Evolutionary conservation across 2,113 vertebrate species (phyloP), one percentile per base, ranked within the genome.

Genomic region (Epinephelus moara): DNA sequence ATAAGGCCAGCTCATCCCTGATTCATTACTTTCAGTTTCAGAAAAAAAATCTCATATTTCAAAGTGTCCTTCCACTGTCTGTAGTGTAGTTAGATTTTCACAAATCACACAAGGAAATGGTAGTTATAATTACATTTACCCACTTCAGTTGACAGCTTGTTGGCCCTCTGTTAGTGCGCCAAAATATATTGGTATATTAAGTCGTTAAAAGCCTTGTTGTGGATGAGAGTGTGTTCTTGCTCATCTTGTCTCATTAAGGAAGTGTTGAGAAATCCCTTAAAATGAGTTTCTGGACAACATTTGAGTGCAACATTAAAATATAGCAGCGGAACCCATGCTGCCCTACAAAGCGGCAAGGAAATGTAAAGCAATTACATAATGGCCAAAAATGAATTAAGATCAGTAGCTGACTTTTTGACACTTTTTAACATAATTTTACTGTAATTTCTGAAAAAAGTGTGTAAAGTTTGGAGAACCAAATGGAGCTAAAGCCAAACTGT

Each of bases 111-210:
- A 4, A 23, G 61, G 18, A 84, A 72, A 72, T 12, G 23, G 67
- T 40, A 30, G 30, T 72, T 78, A 40, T 59, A 52, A 64, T 59
- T 66, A 66, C 27, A 61, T 66, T 78, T 52, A 64, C n/a, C 59
- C 18, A 4, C 69, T 47, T 60, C 12, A 23, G 3, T 1, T 73
- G 75, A 68, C 81, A 84, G 53, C 12, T 70, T 49, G 37, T 50
- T 76, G 68, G 68, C 68, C 3, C 27, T 42, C 27, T 40, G 18
- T 71, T 18, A n/a, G 12, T 17, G 27, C 5, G 3, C 21, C 42
- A 37, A 50, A 77, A 63, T 59, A 40, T 66, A 60, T 19, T 18
- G 45, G n/a, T 14, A 53, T 49, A 49, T 76, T 53, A 69, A 23
- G 45, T 63, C 40, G 1, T 33, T 80, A 49, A 70, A 75, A 82